Base-by-base conservation (phyloP, 2,888 invertebrate genomes). In the Drosophila koepferae region DNA sequence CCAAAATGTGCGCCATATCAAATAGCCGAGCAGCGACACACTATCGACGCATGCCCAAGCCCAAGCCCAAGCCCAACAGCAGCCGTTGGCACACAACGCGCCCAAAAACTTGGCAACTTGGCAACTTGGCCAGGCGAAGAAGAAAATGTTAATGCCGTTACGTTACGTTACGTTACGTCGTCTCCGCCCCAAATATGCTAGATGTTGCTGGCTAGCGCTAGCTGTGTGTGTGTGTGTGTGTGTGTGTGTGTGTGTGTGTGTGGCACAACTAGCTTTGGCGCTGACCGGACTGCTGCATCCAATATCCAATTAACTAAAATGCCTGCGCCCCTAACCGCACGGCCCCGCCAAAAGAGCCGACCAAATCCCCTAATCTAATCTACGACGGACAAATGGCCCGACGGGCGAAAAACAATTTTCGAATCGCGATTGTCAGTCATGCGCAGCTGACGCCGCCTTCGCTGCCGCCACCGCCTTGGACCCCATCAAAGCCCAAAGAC, bases 341-440 rank as follows among this genome's bases (percentile, higher is more conserved):
- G 46, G 23, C 16, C 49, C 49, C n/a, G 49, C 49, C 34, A 40
- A 43, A 38, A 28, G 48, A 41, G 53, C 61, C 62, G 55, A 54
- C 60, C 78, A 77, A 77, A 77, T 74, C 74, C 66, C 67, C 78
- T 77, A 77, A 77, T 77, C 77, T 77, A 78, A 77, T 77, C 67
- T 74, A 74, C 74, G 77, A 74, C 70, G 74, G 78, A 77, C 74
- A 77, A 77, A 77, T 77, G 78, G 74, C 78, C 67, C 78, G 74
- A 74, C 78, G 78, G 77, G 66, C 70, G 65, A 78, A 66, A 74
- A 77, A 79, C 80, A 82, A 76, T 86, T 78, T 83, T 82, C 86
- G 78, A 78, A 76, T 81, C 81, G 74, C 72, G 76, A 74, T 86
- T 86, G 81, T 80, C 73, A 81, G 83, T 80, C 83, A 86, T 86